Base-by-base conservation (phyloP, 2,888 invertebrate genomes). In the Andrena minutula region DNA sequence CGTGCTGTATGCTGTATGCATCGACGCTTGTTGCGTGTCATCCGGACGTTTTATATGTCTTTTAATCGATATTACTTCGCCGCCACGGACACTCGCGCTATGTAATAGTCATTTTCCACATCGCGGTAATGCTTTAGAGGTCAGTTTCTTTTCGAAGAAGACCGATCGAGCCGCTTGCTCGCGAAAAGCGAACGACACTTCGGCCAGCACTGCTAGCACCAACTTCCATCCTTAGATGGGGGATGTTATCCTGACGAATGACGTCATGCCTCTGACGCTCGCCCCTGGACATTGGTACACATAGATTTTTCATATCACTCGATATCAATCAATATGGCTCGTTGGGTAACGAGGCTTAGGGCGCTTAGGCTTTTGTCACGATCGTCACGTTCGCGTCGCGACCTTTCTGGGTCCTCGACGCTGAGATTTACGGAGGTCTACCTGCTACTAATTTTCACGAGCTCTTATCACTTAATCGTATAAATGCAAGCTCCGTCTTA, bases 1-100 rank as follows among this genome's bases (percentile, higher is more conserved):
- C 56, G 76, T 79, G 79, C 58, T 79, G 84, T 47, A 74, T 79
- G 79, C 61, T 79, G 74, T 71, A 69, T 78, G 82, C 78, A 82
- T 84, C 63, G 73, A 88, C 79, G 87, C 88, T 88, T 88, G 88
- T 88, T 88, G 88, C 88, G 83, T 84, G 76, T 83, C 60, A 26
- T 74, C 60, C 60, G 41, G 82, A 71, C 73, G 56, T 8, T 61
- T 53, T 41, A 41, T 26, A 16, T 28, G 16, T 30, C 26, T 56
- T n/a, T 35, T n/a, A 16, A 53, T 1, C 58, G n/a, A 32, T 35
- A 32, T 66, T 68, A 23, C 53, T 76, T 53, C 23, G 12, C 30
- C 23, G 20, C n/a, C 56, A 30, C 10, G 12, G 26, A 41, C n/a
- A 8, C 63, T 79, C 51, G 68, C 61, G 28, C 4, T 16, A 28